A percentile compares a stretch with the other conserved stretches of the same genome.
These are phyloP conservation scores for Upupa epops DNA, from an alignment of 2,113 vertebrate genomes.

Conservation along the genomic window DNA sequence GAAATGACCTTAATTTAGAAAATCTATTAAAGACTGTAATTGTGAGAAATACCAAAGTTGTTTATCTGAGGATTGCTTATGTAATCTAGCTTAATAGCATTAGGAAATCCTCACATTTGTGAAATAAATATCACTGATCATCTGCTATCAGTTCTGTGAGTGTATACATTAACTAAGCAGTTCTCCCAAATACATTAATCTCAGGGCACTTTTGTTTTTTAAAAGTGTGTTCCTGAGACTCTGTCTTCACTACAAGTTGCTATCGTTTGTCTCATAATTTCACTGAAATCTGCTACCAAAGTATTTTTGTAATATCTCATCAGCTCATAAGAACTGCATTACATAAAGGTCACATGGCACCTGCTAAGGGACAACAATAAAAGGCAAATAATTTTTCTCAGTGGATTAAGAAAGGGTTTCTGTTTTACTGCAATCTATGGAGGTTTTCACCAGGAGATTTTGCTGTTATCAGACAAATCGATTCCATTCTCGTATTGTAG, in stretches of 20 bases:
- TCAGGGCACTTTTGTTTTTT: background rate
- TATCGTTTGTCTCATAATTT: conserved; percentile 15
- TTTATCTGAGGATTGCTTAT: conserved; percentile 57
- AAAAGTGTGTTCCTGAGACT: background rate
- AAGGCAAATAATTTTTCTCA: conserved; percentile 26
- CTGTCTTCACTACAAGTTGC: background rate
- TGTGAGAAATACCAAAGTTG: conserved; percentile 42
- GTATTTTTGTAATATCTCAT: background rate
- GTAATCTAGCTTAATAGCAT: conserved; percentile 45
- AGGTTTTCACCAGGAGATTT: background rate
- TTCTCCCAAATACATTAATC: background rate
- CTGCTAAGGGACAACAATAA: background rate
- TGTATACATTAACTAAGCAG: conserved; percentile 1
- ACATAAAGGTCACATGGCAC: background rate
- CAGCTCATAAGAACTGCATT: background rate
- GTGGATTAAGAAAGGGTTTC: background rate
- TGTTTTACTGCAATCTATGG: background rate
- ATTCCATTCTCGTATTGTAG: background rate
- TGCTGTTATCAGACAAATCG: conserved; percentile 29
- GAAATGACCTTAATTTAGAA: conserved; percentile 43
- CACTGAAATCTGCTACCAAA: conserved; percentile 3
- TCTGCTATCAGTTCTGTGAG: conserved; percentile 56
- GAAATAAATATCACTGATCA: conserved; percentile 23
- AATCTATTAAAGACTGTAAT: conserved; percentile 47
- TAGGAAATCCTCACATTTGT: conserved; percentile 38